These are phyloP conservation scores for Limnodromus scolopaceus DNA, from an alignment of 2,797 vertebrate species.

Conservation along the genomic window DNA sequence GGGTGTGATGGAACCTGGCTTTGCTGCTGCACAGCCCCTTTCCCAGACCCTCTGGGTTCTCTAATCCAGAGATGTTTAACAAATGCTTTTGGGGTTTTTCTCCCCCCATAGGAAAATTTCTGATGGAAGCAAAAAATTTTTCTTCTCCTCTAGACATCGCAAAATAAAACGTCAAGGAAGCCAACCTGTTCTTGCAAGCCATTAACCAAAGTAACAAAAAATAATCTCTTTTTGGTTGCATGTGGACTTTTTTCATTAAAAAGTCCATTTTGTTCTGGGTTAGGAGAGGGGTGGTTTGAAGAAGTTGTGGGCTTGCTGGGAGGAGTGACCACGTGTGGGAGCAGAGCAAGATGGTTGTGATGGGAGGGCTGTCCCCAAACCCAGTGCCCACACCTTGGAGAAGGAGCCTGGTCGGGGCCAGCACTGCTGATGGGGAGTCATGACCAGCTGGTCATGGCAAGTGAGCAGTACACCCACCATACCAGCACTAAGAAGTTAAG, in stretches of 20 bases:
- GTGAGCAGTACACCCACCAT: neutral
- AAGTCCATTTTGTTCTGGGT: neutral
- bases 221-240: fast-evolving
- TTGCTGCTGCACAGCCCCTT: neutral
- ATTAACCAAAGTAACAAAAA: neutral
- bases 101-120: fast-evolving
- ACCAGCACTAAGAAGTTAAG: too few species aligned
- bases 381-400: neutral
- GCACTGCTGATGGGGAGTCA: fast-evolving
- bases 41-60: neutral
- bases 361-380: neutral
- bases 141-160: neutral
- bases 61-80: neutral
- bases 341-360: neutral
- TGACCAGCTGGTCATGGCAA: neutral
- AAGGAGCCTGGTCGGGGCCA: neutral
- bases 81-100: fast-evolving
- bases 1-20: neutral
- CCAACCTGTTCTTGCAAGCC: neutral
- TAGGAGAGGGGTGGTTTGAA: neutral
- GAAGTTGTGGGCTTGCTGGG: fast-evolving
- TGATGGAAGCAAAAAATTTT: neutral
- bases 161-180: neutral
- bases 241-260: neutral
- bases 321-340: neutral